Conservation (phyloP, 2,113 vertebrate species). For the Procavia capensis region DNA sequence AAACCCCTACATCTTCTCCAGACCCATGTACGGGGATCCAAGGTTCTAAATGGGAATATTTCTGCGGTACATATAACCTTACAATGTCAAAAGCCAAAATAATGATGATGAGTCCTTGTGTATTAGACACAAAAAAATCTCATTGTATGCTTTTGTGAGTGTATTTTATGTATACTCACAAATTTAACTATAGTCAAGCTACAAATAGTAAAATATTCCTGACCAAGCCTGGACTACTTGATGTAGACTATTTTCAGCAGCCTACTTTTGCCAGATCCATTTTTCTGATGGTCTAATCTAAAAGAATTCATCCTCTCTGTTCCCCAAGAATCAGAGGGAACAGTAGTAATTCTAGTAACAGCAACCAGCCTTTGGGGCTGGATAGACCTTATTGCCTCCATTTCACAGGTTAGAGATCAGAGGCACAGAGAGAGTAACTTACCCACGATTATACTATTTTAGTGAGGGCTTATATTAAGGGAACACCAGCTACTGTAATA, state of each 20-base stretch:
- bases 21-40: not conserved
- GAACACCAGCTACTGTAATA: not conserved
- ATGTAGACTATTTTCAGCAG: not conserved
- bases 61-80: not conserved
- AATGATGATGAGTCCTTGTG: not conserved
- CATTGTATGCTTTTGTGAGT: not conserved
- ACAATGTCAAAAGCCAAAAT: conserved; percentile 31
- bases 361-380: not conserved
- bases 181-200: conserved; percentile 47
- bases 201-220: not conserved
- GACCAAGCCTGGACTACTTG: not conserved
- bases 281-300: not conserved
- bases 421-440: not conserved
- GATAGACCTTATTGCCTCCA: not conserved
- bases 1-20: not conserved
- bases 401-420: conserved; percentile 39
- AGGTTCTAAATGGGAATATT: conserved; percentile 33
- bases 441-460: not conserved
- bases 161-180: not conserved
- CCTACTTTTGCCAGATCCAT: conserved; percentile 8
- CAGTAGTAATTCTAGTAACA: not conserved
- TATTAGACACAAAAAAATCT: conserved; percentile 33
- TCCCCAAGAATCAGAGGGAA: not conserved
- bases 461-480: not conserved
- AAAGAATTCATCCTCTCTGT: conserved; percentile 23